phyloP scores from a whole-genome alignment of 2,113 vertebrate species.

The Elaphurus davidianus region DNA sequence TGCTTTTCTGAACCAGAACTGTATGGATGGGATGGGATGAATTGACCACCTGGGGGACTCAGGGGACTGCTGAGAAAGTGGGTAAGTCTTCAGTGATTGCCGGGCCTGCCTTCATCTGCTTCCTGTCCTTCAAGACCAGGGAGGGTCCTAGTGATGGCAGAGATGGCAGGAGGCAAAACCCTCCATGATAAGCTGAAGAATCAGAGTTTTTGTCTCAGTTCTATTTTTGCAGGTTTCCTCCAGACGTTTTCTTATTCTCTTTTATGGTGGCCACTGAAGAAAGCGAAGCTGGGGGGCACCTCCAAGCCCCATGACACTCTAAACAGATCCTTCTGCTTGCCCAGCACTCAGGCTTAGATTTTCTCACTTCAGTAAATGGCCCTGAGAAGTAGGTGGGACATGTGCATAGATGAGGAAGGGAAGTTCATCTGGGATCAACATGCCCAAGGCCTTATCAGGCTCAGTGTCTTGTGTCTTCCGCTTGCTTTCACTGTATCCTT shows the following conservation, averaged over 20 bases:
- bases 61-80: neutral
- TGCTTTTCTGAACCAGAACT: neutral
- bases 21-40: neutral
- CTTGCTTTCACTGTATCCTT: neutral
- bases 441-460: neutral
- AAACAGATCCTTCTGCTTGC: neutral
- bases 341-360: neutral
- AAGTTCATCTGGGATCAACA: neutral
- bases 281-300: neutral
- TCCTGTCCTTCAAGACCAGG: neutral
- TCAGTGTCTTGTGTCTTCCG: neutral
- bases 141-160: neutral
- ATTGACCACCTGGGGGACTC: neutral
- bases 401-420: neutral
- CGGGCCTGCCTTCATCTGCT: neutral
- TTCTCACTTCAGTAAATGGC: neutral
- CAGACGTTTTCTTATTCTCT: neutral
- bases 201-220: neutral
- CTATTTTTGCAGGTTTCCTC: neutral
- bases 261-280: neutral
- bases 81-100: neutral
- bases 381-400: neutral
- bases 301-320: fast-evolving
- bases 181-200: neutral
- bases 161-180: no score